Evolutionary conservation across 1,140 invertebrate species (phyloP).

Genomic region (Portunus trituberculatus): DNA sequence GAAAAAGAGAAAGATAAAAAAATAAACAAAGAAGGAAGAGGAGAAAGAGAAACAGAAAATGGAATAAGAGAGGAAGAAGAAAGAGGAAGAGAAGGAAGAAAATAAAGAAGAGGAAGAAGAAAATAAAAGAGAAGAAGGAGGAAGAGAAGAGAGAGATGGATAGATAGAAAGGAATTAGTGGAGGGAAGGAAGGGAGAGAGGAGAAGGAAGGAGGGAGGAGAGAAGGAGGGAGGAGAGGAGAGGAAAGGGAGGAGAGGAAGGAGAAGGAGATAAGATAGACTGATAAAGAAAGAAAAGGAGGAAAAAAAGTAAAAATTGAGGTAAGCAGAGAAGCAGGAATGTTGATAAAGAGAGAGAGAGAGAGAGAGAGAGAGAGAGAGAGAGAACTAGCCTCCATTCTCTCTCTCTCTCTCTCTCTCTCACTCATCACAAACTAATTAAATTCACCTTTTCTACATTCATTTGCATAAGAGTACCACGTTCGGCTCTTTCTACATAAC

Average conservation of each 20-base stretch:
- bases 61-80: not conserved
- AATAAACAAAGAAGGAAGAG: too few relatives aligned
- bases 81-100: not conserved
- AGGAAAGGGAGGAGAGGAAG: not conserved
- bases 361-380: not conserved
- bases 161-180: not conserved
- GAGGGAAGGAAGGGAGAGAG: not conserved
- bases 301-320: not conserved
- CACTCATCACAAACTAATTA: not conserved
- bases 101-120: not conserved
- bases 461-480: not conserved
- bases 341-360: not conserved
- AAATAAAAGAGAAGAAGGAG: not conserved
- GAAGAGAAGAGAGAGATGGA: not conserved
- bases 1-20: too few relatives aligned
- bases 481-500: not conserved
- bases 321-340: not conserved
- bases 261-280: not conserved
- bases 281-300: not conserved
- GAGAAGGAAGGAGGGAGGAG: not conserved
- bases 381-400: not conserved
- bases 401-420: not conserved
- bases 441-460: slow-evolving; percentile 4
- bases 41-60: not conserved
- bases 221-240: not conserved